Evolutionary conservation across 2,888 invertebrate species (phyloP), one percentile per base, ranked within the genome.

Genomic region (Acronicta leporina): DNA sequence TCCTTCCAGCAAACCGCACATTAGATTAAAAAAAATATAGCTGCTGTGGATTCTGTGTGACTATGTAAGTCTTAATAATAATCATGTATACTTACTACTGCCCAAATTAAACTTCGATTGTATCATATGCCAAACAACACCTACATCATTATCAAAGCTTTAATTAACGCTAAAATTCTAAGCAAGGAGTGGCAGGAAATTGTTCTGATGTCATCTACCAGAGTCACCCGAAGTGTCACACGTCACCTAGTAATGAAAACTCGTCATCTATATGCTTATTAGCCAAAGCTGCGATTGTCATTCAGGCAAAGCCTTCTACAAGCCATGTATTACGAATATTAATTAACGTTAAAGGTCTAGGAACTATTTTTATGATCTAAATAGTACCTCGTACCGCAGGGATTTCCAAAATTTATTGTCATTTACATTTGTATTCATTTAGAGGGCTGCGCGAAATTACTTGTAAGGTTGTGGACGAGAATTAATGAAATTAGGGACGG

Each of bases 191-290:
- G 74, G 54, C 60, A 73, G 58, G 62, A 67, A 61, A 40, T n/a
- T 10, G 11, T 20, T 64, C 55, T 74, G 68, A 74, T 61, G 59
- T 71, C 71, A 75, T 33, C 30, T 4, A 15, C 10, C 10, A 15
- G 42, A 49, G 55, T 56, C 41, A 48, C 48, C 8, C 40, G 40
- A 14, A 44, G 38, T 52, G 52, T 16, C 35, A 44, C 25, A 14
- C 53, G 40, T 68, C 61, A 75, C 9, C 13, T 53, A 52, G 50
- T 67, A 20, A 66, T 56, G 25, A 52, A 15, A 47, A 51, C 42
- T 51, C 38, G 41, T 68, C 61, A 63, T 77, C 46, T 74, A 61
- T 59, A 72, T 72, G 75, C 48, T 67, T 68, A 73, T 63, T 68
- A 48, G 43, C 20, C 9, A 30, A 50, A 72, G 16, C 55, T 53